Base-by-base conservation (phyloP, 2,797 vertebrate species). In the Dipus sagitta region DNA sequence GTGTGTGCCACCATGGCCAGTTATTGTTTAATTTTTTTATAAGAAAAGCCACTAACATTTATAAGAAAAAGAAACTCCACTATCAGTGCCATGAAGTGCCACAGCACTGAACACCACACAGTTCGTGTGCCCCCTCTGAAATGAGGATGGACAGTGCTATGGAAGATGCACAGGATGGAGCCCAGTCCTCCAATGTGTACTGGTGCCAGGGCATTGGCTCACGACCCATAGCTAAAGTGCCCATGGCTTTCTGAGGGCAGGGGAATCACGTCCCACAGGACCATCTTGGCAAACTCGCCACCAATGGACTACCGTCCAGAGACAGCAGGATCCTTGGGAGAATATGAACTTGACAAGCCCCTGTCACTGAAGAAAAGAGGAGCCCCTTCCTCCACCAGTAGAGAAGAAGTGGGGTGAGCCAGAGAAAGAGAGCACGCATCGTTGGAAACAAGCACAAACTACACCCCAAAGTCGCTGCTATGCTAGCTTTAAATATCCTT, bases 11-110 rank as follows among this genome's bases (percentile, higher is more conserved):
- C 70, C 32, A 74, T 21, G 32, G 38, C 38, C 58, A 86, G 42
- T 28, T 23, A 47, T 64, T 47, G 6, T 75, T 75, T 75, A 24
- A 58, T 28, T 86, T 83, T 77, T 84, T 90, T 77, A 75, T 88
- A 65, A 68, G 26, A 78, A 81, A 17, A 4, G 24, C 23, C 47
- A 86, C 23, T 89, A 74, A 67, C 38, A 77, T 75, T 65, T 90
- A 3, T 20, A 88, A 77, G 32, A 68, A 71, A 28, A 62, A 87
- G 13, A 88, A 82, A 86, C 83, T 15, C 30, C 62, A 70, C 5
- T 11, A 24, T 23, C 26, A 7, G 23, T 32, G 7, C 32, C 75
- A 54, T 12, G 72, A 72, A 77, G 64, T 13, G 26, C 38, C 42
- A n/a, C 58, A 80, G n/a, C 70, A 23, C 21, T 24, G 32, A 65